These are phyloP conservation scores for Oryzaephilus surinamensis DNA, from an alignment of 1,140 invertebrate genomes.

Conservation along the genomic window DNA sequence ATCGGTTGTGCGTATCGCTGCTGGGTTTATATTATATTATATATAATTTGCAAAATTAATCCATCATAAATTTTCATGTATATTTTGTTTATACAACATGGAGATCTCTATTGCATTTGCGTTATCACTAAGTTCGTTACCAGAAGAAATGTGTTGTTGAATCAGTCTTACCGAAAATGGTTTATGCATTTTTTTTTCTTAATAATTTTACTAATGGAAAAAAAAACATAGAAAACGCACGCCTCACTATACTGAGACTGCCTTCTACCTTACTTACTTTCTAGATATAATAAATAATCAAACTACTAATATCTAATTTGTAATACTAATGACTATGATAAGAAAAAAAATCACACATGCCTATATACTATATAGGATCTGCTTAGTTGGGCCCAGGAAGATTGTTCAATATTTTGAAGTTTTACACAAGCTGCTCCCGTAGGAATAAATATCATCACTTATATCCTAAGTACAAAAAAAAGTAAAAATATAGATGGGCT, in stretches of 20 bases:
- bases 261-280: not conserved
- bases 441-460: conserved; percentile 28
- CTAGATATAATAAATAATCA: conserved; percentile 5
- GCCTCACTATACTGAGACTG: not conserved
- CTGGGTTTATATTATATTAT: no score
- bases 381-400: conserved; percentile 38
- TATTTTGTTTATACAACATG: no score
- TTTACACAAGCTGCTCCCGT: conserved; percentile 30
- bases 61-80: no score
- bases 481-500: conserved; percentile 17
- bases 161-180: conserved; percentile 38
- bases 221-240: not conserved
- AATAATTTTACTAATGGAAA: not conserved
- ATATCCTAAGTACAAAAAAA: conserved; percentile 25
- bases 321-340: conserved; percentile 36
- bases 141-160: conserved; percentile 37
- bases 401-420: conserved; percentile 31
- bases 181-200: conserved; percentile 6
- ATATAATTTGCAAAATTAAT: no score
- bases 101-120: conserved; percentile 22
- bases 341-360: conserved; percentile 37
- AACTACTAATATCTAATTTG: conserved; percentile 18
- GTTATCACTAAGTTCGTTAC: conserved; percentile 34
- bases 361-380: conserved; percentile 34
- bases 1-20: conserved; percentile 9